Base-by-base conservation (phyloP, 2,888 invertebrate genomes). In the Drosophila testacea region DNA sequence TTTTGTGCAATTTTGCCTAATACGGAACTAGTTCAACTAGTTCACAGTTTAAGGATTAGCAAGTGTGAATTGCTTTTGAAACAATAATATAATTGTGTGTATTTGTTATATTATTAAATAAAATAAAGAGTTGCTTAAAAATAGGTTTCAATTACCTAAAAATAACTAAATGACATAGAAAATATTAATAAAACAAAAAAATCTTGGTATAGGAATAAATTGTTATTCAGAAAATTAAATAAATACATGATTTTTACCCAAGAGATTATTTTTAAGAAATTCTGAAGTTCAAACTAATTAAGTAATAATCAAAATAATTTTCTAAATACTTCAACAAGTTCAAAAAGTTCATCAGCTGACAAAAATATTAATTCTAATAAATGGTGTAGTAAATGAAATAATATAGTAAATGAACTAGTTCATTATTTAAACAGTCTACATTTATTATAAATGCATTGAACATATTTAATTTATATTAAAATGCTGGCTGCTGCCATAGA, bases 11-110 rank as follows among this genome's bases (percentile, higher is more conserved):
- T 16, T 36, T 36, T 32, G n/a, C 16, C 46, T 6, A 34, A 38
- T n/a, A 6, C 30, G 42, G 32, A 69, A 63, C 39, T 38, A 69
- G 69, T 62, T 50, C 28, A 68, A 38, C 27, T 22, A 28, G 32
- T 32, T 48, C 16, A 10, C 10, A 16, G 6, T 6, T 27, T 6
- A 27, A 11, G 11, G 2, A 11, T 44, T 27, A 4, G 16, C 4
- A 9, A 16, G 22, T 42, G 10, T 42, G 6, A 34, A 48, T 6
- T 11, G 42, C 11, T 10, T 6, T 22, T 1, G 6, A 48, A 34
- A 11, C 4, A 48, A n/a, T 1, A 7, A 32, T 6, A 32, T 16
- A 32, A 32, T 32, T 32, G 6, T 4, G 4, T 7, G n/a, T n/a
- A 46, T 1, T 4, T n/a, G 7, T 7, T 10, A 22, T 42, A 22